These are phyloP conservation scores for Linnaemya tessellans DNA, from an alignment of 2,888 invertebrate genomes.

Conservation along the genomic window DNA sequence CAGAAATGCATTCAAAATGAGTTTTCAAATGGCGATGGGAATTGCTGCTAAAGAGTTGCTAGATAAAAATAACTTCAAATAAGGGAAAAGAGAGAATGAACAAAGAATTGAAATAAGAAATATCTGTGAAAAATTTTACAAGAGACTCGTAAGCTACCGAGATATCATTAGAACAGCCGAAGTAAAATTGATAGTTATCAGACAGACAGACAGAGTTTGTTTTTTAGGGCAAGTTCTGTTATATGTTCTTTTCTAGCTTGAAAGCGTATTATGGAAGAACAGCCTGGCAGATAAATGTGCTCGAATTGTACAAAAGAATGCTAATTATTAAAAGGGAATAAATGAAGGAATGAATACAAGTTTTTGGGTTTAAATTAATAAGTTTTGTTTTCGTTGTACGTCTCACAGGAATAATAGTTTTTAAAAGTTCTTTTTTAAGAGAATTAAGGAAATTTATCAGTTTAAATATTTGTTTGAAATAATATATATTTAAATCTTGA, in stretches of 20 bases:
- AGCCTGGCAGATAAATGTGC: conserved; percentile 47
- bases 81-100: background rate
- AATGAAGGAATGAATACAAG: background rate
- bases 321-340: conserved; percentile 48
- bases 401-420: no score
- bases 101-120: conserved; percentile 8
- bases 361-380: background rate
- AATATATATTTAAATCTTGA: no score
- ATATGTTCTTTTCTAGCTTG: conserved; percentile 19
- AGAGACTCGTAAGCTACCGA: conserved; percentile 8
- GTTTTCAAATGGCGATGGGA: conserved; percentile 42
- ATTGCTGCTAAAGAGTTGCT: conserved; percentile 41
- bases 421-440: no score
- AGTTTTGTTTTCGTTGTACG: background rate
- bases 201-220: conserved; percentile 46
- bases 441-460: no score
- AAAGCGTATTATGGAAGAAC: background rate
- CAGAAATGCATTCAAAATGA: conserved; percentile 46
- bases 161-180: conserved; percentile 53
- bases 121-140: background rate
- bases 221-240: conserved; percentile 6
- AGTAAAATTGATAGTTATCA: conserved; percentile 69
- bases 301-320: conserved; percentile 64
- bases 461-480: no score
- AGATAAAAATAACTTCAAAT: conserved; percentile 12